phyloP scores from a whole-genome alignment of 2,888 invertebrate species.

The Selenia dentaria region DNA sequence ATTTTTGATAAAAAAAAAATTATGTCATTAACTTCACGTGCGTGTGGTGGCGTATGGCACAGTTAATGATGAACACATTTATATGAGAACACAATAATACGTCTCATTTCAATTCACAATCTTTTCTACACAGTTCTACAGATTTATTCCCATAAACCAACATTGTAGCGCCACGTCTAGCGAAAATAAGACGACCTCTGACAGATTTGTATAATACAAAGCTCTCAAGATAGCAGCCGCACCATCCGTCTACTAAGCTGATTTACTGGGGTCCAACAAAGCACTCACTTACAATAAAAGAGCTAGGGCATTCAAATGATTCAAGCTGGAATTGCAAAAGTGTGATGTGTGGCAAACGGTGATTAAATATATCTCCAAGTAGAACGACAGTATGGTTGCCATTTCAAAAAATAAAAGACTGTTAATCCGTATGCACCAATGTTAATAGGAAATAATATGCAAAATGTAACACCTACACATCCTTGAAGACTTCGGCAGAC shows the following conservation, averaged over 20 bases:
- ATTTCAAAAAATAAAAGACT: background rate
- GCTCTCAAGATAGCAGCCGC: constrained; percentile 60
- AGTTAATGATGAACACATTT: no score
- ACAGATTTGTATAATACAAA: constrained; percentile 64
- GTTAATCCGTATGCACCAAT: no score
- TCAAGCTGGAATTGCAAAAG: constrained; percentile 70
- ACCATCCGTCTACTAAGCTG: constrained; percentile 76
- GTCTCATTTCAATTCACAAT: no score
- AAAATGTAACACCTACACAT: no score
- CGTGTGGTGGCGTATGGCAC: no score
- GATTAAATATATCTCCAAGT: constrained; percentile 69
- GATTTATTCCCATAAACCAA: constrained; percentile 16
- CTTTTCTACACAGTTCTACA: no score
- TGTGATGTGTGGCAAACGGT: constrained; percentile 69
- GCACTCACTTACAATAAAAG: constrained; percentile 65
- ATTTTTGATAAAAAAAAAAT: no score
- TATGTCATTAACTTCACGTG: no score
- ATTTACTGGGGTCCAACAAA: constrained; percentile 74
- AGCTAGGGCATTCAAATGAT: constrained; percentile 73
- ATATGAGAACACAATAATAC: no score
- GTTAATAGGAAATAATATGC: no score
- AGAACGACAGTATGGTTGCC: constrained; percentile 2
- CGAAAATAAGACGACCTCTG: constrained; percentile 35
- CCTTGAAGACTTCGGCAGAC: no score
- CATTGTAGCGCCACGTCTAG: constrained; percentile 19